Conservation (phyloP, 2,113 vertebrate genomes). For the Desmodus rotundus region DNA sequence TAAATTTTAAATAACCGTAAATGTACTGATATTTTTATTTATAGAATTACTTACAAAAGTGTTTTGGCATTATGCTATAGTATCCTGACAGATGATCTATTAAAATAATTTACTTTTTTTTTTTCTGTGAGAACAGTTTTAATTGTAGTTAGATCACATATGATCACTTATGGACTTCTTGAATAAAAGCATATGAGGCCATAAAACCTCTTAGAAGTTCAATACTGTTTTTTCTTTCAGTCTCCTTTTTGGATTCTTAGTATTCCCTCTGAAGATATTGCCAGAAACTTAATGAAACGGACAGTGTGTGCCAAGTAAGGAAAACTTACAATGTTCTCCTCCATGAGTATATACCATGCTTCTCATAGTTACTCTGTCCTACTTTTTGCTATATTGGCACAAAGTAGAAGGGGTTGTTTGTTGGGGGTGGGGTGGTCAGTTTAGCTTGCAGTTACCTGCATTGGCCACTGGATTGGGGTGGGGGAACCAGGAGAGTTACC, state of each 20-base stretch:
- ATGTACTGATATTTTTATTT: background rate
- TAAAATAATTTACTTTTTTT: background rate
- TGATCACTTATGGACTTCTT: background rate
- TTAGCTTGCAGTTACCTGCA: background rate
- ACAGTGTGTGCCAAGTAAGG: constrained; percentile 98
- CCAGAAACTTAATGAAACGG: constrained; percentile 90
- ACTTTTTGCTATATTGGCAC: background rate
- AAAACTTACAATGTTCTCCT: background rate
- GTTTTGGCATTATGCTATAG: background rate
- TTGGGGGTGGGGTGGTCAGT: too few species aligned
- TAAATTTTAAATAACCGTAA: background rate
- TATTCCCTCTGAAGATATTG: constrained; percentile 90
- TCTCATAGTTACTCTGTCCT: background rate
- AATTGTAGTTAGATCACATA: background rate
- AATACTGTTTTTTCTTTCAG: constrained; percentile 78
- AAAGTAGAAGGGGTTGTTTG: background rate
- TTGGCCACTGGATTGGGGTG: background rate
- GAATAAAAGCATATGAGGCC: background rate
- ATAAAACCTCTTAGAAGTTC: background rate
- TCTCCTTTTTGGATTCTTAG: constrained; percentile 95
- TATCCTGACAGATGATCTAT: background rate
- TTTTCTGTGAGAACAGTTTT: background rate
- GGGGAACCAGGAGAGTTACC: background rate
- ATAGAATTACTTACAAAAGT: background rate
- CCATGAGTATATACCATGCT: background rate